phyloP scores from a whole-genome alignment of 2,797 vertebrate species.

The Artibeus lituratus region DNA sequence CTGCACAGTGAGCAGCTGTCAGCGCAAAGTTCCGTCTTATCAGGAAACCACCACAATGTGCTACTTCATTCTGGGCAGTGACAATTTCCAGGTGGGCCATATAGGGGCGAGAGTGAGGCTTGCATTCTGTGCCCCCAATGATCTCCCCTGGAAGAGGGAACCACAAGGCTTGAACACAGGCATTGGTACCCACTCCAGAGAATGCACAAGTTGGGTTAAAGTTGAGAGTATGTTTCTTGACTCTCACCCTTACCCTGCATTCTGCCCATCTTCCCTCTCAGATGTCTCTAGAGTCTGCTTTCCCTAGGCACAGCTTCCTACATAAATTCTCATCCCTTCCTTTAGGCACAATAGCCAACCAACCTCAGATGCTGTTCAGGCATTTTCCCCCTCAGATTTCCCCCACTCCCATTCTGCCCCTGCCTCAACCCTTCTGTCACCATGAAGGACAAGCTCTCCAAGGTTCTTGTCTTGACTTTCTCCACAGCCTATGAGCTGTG shows the following conservation, averaged over 20 bases:
- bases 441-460: neutral
- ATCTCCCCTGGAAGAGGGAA: constrained; percentile 57
- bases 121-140: constrained; percentile 51
- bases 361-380: neutral
- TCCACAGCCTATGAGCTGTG: neutral
- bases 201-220: no score
- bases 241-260: neutral
- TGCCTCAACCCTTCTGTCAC: neutral
- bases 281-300: neutral
- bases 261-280: neutral
- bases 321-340: neutral
- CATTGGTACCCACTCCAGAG: neutral
- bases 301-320: neutral
- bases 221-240: neutral
- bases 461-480: neutral
- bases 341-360: neutral
- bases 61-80: fast-evolving
- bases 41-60: constrained; percentile 30
- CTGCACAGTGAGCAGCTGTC: constrained; percentile 65
- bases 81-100: constrained; percentile 57
- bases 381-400: neutral
- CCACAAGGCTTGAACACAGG: neutral
- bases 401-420: neutral
- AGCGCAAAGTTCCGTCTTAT: constrained; percentile 65
- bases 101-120: constrained; percentile 64